Base-by-base conservation (phyloP, 1,140 invertebrate species). In the Lerema accius region DNA sequence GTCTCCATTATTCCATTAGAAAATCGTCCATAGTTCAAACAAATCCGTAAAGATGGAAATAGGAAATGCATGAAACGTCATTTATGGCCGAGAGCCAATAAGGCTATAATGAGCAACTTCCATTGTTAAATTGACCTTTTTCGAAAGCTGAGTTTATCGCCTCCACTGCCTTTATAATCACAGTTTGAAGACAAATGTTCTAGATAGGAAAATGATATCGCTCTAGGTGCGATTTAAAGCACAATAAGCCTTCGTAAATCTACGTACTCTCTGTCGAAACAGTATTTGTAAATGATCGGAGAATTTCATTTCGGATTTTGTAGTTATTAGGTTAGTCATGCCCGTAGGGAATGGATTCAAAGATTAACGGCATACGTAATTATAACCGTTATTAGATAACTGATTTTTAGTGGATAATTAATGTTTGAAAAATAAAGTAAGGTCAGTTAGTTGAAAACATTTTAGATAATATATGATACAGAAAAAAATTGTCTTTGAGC, bases 91-190 rank as follows among this genome's bases (percentile, higher is more conserved):
- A 32, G 42, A 17, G 10, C 55, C 23, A 46, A 58, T 58, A 58
- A 46, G 55, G 55, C 42, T 6, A 58, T 58, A 58, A 58, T 58
- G 55, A 58, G 55, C 14, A n/a, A 43, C 55, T 58, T 19, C 55
- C 26, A 58, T 58, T 58, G 55, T 58, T 58, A 58, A 58, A 58
- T 58, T 58, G 55, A 58, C 55, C 55, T 58, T 58, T 58, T 58
- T 58, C 55, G 55, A 58, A 28, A 53, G 39, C 51, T 7, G 26
- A 46, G 55, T 58, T 58, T 58, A 58, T 58, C 55, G 40, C 42
- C 55, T 58, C 42, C 55, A 58, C 28, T 46, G 15, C 40, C 55
- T 58, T 58, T 37, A 58, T 58, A 58, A 58, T 58, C 42, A 13
- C 26, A 58, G 42, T 37, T 32, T 13, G 55, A 58, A 58, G 55